Conservation (phyloP, 2,113 vertebrate species). For the Barnardius zonarius region DNA sequence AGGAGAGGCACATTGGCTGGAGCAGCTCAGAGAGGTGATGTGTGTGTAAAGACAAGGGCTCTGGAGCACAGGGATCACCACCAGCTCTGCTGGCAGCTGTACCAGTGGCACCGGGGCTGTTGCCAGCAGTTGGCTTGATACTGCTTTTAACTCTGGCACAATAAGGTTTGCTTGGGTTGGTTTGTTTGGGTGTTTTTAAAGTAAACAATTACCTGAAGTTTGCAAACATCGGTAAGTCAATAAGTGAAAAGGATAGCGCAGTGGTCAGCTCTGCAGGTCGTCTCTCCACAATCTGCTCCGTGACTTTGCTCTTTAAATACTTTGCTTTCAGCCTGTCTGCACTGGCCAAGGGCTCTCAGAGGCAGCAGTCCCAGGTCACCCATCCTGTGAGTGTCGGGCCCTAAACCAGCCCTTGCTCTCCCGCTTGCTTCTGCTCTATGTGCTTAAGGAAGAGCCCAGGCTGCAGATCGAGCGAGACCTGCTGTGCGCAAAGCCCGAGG, state of each 20-base stretch:
- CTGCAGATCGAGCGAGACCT: background rate
- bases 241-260: background rate
- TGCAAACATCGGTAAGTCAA: background rate
- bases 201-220: background rate
- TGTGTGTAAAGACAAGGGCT: background rate
- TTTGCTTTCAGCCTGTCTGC: background rate
- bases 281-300: background rate
- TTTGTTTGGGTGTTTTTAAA: background rate
- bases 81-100: background rate
- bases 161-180: background rate
- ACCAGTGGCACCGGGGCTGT: rapidly evolving
- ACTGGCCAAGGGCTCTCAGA: background rate
- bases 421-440: background rate
- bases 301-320: background rate
- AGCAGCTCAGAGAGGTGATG: background rate
- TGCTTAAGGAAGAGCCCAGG: background rate
- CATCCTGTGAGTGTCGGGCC: background rate
- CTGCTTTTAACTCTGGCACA: background rate
- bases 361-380: background rate
- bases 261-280: rapidly evolving
- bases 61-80: background rate
- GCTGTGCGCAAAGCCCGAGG: background rate
- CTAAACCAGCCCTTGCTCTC: background rate
- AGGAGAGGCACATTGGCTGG: rapidly evolving
- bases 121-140: background rate